These are phyloP conservation scores for Cryptoprocta ferox DNA, from an alignment of 2,797 vertebrate genomes.

Conservation along the genomic window DNA sequence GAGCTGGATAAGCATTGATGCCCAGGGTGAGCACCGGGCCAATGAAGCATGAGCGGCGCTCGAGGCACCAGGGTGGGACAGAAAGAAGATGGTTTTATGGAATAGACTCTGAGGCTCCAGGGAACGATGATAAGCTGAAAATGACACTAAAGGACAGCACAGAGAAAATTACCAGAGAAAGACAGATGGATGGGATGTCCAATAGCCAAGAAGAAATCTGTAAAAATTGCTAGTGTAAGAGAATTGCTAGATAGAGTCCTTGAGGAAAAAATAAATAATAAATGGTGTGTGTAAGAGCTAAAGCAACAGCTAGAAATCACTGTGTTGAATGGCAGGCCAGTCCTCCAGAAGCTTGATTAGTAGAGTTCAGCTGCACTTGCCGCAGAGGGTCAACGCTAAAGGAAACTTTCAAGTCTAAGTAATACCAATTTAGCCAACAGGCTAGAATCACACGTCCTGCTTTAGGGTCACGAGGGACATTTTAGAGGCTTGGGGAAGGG, in stretches of 20 bases:
- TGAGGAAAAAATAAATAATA: slow-evolving; percentile 17
- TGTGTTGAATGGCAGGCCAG: neutral
- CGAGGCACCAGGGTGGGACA: slow-evolving; percentile 15
- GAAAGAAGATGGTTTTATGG: slow-evolving; percentile 75
- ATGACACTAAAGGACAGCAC: slow-evolving; percentile 65
- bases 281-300: slow-evolving; percentile 5
- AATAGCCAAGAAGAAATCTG: slow-evolving; percentile 79
- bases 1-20: slow-evolving; percentile 36
- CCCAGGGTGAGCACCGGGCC: slow-evolving; percentile 14
- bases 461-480: neutral
- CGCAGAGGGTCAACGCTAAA: neutral
- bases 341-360: slow-evolving; percentile 58
- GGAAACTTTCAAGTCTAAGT: slow-evolving; percentile 56
- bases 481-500: neutral
- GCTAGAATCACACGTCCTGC: rapidly evolving
- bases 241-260: slow-evolving; percentile 6
- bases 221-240: slow-evolving; percentile 72
- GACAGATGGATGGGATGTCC: slow-evolving; percentile 79
- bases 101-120: slow-evolving; percentile 69
- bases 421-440: neutral
- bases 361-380: slow-evolving; percentile 50
- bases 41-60: slow-evolving; percentile 48
- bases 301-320: slow-evolving; percentile 56
- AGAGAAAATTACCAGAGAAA: slow-evolving; percentile 81
- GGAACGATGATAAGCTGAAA: slow-evolving; percentile 73